Base-by-base conservation (phyloP, 2,113 vertebrate species). In the Steatornis caripensis region DNA sequence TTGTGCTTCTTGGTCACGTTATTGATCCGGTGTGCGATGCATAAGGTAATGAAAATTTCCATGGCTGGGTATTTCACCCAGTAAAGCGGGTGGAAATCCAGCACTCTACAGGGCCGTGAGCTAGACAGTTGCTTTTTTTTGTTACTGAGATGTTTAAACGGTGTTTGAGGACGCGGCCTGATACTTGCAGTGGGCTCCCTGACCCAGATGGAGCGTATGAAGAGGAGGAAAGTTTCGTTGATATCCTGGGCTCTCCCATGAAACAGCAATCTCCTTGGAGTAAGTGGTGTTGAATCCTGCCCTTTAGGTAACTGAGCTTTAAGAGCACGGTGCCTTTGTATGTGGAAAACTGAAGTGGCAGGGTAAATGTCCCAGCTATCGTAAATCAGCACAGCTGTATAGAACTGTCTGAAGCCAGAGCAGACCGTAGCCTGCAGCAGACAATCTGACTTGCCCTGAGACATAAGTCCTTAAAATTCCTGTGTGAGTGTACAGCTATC, bases 371-470 rank as follows among this genome's bases (percentile, higher is more conserved):
- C 32, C 54, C 1, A 13, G 68, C 79, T 57, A 1, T 41, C 62
- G 71, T 89, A 84, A 90, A 93, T 84, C 92, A 84, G 15, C 30
- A 3, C 5, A 26, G 71, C 51, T 85, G 53, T 66, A 64, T 29
- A 43, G 79, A 62, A 32, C 75, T 74, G 79, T 86, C 86, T 76
- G 85, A 32, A 85, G 88, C 45, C 90, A 93, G 92, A 72, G 34
- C 57, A 78, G 93, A 19, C 3, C 1, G 48, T 6, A 46, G 70
- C 9, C 88, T 86, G 66, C 74, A 69, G 65, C 49, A 72, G 79
- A 39, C 69, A 71, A 15, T 45, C 41, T 66, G 29, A 51, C 54
- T 45, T 65, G n/a, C 60, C 78, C 51, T 77, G 41, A 32, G 54
- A 83, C 57, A 27, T 1, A 83, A 80, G 32, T 51, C 83, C 80